These are phyloP conservation scores for Dione juno DNA, from an alignment of 2,888 invertebrate genomes.

Conservation along the genomic window DNA sequence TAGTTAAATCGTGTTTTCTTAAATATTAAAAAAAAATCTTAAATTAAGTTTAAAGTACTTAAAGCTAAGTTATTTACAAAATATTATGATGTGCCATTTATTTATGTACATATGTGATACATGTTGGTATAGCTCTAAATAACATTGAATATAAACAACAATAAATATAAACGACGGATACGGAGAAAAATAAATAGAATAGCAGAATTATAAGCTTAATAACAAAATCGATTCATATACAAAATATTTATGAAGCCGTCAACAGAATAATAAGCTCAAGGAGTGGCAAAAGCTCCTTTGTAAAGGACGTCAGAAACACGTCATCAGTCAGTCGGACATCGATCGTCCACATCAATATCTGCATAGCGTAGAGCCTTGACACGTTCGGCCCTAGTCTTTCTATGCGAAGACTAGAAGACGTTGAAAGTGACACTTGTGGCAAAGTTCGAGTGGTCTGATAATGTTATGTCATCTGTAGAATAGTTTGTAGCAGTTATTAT, in stretches of 20 bases:
- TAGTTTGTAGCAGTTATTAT: background rate
- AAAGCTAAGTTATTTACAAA: no score
- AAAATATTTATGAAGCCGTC: background rate
- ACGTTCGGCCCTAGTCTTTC: conserved; percentile 44
- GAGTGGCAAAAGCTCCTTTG: conserved; percentile 20
- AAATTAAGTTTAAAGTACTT: no score
- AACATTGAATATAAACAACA: no score
- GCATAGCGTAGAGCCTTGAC: conserved; percentile 74
- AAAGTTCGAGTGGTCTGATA: conserved; percentile 5
- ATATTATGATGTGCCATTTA: no score
- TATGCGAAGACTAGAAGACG: background rate
- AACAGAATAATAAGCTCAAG: background rate
- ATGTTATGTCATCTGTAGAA: background rate
- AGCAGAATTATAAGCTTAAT: background rate
- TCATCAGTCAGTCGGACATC: conserved; percentile 54
- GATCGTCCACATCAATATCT: conserved; percentile 66
- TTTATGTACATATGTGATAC: no score
- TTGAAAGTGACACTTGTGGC: conserved; percentile 16
- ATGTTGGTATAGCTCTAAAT: no score
- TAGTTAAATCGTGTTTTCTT: no score
- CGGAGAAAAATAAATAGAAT: no score
- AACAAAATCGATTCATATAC: background rate
- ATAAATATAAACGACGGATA: no score
- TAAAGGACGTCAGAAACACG: conserved; percentile 51
- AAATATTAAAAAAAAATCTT: no score